A percentile compares a stretch with the other conserved stretches of the same genome.
Conservation (phyloP, 2,113 vertebrate genomes). For the Cnemophilus loriae region DNA sequence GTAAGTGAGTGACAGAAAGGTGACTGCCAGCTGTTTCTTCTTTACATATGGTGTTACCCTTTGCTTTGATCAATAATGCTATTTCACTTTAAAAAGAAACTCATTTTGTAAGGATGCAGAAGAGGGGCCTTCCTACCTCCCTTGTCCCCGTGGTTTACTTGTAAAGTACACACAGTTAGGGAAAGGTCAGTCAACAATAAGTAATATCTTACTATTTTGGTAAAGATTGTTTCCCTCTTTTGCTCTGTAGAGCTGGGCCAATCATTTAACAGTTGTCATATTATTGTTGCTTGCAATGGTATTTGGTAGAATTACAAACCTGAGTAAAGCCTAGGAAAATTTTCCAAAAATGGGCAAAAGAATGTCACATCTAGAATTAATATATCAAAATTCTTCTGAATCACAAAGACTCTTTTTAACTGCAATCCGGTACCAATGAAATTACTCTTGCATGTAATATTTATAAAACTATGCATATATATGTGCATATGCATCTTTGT, state of each 20-base stretch:
- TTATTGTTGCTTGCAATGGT: background rate
- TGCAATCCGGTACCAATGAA: background rate
- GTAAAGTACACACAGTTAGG: slow-evolving; percentile 32
- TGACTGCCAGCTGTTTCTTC: slow-evolving; percentile 70
- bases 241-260: background rate
- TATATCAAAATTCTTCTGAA: background rate
- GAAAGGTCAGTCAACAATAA: slow-evolving; percentile 60
- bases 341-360: background rate
- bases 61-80: slow-evolving; percentile 73
- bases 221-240: background rate
- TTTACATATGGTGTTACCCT: slow-evolving; percentile 56
- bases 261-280: background rate
- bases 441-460: background rate
- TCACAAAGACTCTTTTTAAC: background rate
- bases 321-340: background rate
- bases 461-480: background rate
- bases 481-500: background rate
- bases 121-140: background rate
- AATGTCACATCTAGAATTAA: background rate
- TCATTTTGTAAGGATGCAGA: slow-evolving; percentile 56
- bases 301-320: background rate
- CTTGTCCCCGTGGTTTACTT: slow-evolving; percentile 33
- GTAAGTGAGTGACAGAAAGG: slow-evolving; percentile 57
- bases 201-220: background rate
- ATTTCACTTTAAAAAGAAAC: slow-evolving; percentile 58